A percentile compares a stretch with the other conserved stretches of the same genome.
phyloP scores from a whole-genome alignment of 2,888 invertebrate genomes.

The Drosophila prolongata region DNA sequence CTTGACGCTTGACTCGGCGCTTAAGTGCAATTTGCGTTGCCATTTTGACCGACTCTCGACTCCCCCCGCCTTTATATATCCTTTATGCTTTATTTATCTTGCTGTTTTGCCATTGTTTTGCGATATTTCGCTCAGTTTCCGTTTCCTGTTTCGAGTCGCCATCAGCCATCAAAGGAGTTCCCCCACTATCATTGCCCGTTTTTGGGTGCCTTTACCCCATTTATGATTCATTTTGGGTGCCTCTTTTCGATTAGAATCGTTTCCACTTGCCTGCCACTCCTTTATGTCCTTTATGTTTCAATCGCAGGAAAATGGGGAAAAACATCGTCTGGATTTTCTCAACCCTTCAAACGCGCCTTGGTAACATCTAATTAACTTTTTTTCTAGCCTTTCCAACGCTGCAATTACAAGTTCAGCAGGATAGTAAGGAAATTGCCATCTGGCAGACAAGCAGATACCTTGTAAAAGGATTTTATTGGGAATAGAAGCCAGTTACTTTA shows the following conservation, averaged over 20 bases:
- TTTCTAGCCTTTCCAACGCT: conserved; percentile 43
- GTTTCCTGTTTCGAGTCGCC: conserved; percentile 69
- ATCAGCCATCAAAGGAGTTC: conserved; percentile 7
- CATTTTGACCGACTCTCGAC: conserved; percentile 60
- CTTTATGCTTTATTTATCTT: conserved; percentile 40
- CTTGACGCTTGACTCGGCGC: conserved; percentile 74
- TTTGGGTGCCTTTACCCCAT: conserved; percentile 2
- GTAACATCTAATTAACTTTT: conserved; percentile 76
- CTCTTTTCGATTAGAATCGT: conserved; percentile 13
- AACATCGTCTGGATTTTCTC: conserved; percentile 6
- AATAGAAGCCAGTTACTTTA: background rate
- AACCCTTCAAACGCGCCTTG: conserved; percentile 43
- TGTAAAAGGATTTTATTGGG: background rate
- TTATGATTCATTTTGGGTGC: conserved; percentile 61
- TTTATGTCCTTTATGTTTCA: conserved; percentile 48
- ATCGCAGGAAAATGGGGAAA: conserved; percentile 46
- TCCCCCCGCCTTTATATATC: background rate
- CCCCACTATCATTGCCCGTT: background rate
- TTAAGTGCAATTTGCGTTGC: conserved; percentile 76
- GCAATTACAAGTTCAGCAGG: conserved; percentile 72
- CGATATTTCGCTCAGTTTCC: conserved; percentile 65
- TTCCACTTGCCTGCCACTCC: conserved; percentile 1
- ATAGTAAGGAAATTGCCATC: conserved; percentile 26
- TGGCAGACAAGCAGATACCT: background rate
- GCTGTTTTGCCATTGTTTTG: conserved; percentile 61